phyloP scores from a whole-genome alignment of 2,797 vertebrate species.

The Microctenopoma steveboyesi region DNA sequence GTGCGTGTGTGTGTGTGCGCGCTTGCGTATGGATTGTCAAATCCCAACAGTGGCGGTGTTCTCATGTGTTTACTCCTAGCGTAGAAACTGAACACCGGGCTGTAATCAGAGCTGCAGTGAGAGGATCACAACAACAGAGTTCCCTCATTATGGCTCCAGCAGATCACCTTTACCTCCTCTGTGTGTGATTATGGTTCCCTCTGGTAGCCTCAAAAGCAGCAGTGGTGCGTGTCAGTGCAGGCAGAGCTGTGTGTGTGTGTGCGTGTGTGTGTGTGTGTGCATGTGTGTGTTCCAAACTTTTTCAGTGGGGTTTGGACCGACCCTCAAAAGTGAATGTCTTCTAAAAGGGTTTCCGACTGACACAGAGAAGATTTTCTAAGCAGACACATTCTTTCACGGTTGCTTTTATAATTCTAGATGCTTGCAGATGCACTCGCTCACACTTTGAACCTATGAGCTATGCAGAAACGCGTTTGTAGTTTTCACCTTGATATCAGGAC shows the following conservation, averaged over 20 bases:
- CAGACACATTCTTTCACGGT: background rate
- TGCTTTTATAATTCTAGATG: background rate
- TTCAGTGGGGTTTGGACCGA: constrained; percentile 14
- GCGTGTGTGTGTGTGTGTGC: no score
- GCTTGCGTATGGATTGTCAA: constrained; percentile 38
- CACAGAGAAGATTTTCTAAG: background rate
- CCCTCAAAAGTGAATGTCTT: constrained; percentile 10
- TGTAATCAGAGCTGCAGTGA: constrained; percentile 79
- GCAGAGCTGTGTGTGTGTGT: constrained; percentile 11
- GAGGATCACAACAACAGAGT: constrained; percentile 76
- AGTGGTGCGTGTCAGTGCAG: constrained; percentile 32
- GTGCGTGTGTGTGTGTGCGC: constrained; percentile 10
- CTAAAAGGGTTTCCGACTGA: constrained; percentile 11
- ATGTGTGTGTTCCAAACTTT: background rate
- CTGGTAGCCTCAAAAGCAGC: constrained; percentile 44
- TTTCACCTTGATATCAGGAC: background rate
- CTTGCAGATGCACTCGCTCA: no score
- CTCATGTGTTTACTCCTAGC: constrained; percentile 74
- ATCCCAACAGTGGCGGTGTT: constrained; percentile 54
- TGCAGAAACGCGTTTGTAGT: background rate
- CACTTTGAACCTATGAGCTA: background rate
- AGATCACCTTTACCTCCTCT: constrained; percentile 67
- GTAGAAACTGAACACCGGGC: constrained; percentile 71
- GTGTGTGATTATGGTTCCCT: constrained; percentile 56
- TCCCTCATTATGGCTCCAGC: constrained; percentile 75